phyloP scores from a whole-genome alignment of 2,888 invertebrate genomes.

The Ormia ochracea region DNA sequence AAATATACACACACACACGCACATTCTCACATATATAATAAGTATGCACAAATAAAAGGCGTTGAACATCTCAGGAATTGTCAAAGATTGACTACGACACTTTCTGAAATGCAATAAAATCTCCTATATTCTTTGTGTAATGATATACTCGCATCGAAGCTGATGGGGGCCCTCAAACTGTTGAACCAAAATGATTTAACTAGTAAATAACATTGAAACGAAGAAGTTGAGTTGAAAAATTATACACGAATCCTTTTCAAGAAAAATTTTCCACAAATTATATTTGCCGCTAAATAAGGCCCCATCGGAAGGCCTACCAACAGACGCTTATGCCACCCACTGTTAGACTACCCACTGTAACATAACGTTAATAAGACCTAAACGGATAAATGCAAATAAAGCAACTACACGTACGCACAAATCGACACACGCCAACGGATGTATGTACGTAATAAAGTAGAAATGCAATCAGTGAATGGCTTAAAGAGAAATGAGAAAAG shows the following conservation, averaged over 20 bases:
- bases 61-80: too few species aligned
- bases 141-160: too few species aligned
- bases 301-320: background rate
- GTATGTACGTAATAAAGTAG: background rate
- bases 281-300: too few species aligned
- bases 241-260: too few species aligned
- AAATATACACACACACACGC: background rate
- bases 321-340: background rate
- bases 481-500: conserved; percentile 27
- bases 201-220: too few species aligned
- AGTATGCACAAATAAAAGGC: background rate
- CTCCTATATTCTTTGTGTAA: too few species aligned
- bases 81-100: too few species aligned
- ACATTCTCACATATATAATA: background rate
- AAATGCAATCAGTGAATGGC: conserved; percentile 25
- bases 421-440: background rate
- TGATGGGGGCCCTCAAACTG: too few species aligned
- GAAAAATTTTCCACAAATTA: too few species aligned
- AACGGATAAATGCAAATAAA: conserved; percentile 46
- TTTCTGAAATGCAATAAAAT: too few species aligned
- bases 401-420: background rate
- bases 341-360: background rate
- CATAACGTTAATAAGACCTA: conserved; percentile 51
- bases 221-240: too few species aligned
- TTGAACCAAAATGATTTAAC: too few species aligned